phyloP scores from a whole-genome alignment of 37 sponge, comb jelly and placozoan species.

The Aplysina aerophoba region DNA sequence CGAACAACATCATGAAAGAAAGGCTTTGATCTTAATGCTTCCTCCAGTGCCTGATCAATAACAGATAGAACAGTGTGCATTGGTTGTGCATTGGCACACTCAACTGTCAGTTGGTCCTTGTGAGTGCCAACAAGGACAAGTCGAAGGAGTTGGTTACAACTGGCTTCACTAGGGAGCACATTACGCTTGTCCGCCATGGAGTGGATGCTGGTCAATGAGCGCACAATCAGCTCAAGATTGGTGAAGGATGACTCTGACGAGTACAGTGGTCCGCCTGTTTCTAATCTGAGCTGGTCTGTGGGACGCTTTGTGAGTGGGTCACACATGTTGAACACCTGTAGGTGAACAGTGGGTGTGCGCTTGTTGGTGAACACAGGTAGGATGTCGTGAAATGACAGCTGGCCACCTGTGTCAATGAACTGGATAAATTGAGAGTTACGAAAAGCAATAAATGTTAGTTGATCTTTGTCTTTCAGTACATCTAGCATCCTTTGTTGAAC shows the following conservation, averaged over 20 bases:
- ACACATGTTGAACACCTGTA: slow-evolving; percentile 23
- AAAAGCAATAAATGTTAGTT: no score
- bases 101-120: neutral
- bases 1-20: neutral
- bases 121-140: slow-evolving; percentile 1
- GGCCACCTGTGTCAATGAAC: slow-evolving; percentile 27
- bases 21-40: neutral
- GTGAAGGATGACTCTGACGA: neutral
- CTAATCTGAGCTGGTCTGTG: neutral
- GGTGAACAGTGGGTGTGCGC: slow-evolving; percentile 10
- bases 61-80: no score
- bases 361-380: neutral
- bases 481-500: no score
- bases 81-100: no score
- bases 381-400: slow-evolving; percentile 19
- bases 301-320: neutral
- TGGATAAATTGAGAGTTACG: neutral
- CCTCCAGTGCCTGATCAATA: neutral
- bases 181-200: slow-evolving; percentile 2
- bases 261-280: neutral
- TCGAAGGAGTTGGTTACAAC: neutral
- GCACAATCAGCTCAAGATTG: neutral
- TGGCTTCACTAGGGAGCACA: neutral
- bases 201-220: slow-evolving; percentile 5
- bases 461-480: no score